Percentiles rank a stretch among this genome's conserved stretches.
phyloP scores from a whole-genome alignment of 1,140 invertebrate species.

The Chrysomallon squamiferum region DNA sequence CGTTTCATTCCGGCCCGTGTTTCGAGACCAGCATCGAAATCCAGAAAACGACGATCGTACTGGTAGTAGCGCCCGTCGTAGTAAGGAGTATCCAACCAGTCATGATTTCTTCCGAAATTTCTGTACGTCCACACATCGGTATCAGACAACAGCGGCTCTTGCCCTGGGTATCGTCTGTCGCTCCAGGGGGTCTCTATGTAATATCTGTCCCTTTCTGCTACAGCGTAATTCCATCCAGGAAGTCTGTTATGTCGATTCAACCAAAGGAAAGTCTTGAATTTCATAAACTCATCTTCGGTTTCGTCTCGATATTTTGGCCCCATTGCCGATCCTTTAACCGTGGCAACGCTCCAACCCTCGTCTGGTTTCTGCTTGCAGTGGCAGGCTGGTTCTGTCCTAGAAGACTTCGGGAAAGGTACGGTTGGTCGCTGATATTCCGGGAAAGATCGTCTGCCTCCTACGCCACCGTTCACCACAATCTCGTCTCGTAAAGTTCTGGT shows the following conservation, averaged over 20 bases:
- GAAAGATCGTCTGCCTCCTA: not conserved
- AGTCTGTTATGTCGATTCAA: not conserved
- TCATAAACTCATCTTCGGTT: not conserved
- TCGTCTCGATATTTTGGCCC: not conserved
- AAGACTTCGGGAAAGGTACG: not conserved
- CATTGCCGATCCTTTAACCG: not conserved
- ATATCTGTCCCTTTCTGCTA: not conserved
- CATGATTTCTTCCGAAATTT: not conserved
- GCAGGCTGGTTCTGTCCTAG: not conserved
- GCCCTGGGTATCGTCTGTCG: not conserved
- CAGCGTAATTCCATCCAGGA: not conserved
- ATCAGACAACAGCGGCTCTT: not conserved
- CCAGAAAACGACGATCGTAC: not conserved
- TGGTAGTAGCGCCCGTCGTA: constrained; percentile 2
- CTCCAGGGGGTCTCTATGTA: not conserved
- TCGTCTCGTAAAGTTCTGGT: not conserved
- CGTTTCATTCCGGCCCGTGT: no score
- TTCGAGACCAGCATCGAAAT: not conserved
- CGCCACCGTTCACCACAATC: not conserved
- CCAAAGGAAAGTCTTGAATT: not conserved
- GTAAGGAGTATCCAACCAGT: not conserved
- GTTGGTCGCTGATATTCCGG: not conserved
- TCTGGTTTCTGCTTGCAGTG: not conserved
- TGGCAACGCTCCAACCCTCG: not conserved
- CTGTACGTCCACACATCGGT: not conserved